A percentile compares a stretch with the other conserved stretches of the same genome.
Conservation (phyloP, 2,797 vertebrate genomes). For the Sebastes hubbsi region DNA sequence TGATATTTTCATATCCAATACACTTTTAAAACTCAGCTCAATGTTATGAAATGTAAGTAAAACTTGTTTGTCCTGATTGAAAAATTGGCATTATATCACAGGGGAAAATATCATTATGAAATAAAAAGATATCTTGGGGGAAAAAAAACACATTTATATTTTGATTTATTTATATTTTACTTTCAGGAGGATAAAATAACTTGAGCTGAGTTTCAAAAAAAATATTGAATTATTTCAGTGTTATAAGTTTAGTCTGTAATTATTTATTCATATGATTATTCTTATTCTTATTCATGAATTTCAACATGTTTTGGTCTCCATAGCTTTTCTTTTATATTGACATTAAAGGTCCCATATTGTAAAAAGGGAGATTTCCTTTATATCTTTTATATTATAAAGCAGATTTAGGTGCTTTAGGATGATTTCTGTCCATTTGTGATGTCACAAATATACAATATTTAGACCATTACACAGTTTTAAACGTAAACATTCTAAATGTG, state of each 20-base stretch:
- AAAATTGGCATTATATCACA: not conserved
- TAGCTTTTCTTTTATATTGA: not conserved
- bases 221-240: not conserved
- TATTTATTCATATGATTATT: not conserved
- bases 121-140: not conserved
- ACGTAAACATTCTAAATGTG: too few relatives aligned
- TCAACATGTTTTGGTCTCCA: not conserved
- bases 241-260: not conserved
- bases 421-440: too few relatives aligned
- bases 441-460: too few relatives aligned
- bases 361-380: too few relatives aligned
- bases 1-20: not conserved
- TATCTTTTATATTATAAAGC: too few relatives aligned
- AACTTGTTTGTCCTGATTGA: not conserved
- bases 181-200: not conserved
- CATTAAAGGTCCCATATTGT: not conserved
- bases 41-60: not conserved
- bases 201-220: not conserved
- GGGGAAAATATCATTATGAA: not conserved
- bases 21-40: not conserved
- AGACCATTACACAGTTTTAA: too few relatives aligned
- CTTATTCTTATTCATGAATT: not conserved
- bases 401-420: fast-evolving
- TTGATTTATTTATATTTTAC: too few relatives aligned
- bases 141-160: too few relatives aligned